Base-by-base conservation (phyloP, 2,888 invertebrate genomes). In the Neuroscelio doddi region DNA sequence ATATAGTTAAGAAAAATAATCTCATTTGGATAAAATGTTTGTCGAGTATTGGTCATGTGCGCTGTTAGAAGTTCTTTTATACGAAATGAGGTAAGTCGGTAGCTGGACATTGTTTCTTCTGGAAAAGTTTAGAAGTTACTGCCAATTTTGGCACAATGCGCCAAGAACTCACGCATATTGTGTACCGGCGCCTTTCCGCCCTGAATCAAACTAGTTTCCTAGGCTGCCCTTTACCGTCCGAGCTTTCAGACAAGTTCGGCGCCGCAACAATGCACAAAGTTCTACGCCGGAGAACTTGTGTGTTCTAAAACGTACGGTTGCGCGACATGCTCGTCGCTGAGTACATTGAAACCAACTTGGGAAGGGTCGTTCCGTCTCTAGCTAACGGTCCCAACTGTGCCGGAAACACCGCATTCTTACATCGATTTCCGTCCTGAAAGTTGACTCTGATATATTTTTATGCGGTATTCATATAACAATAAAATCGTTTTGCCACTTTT, bases 231-330 rank as follows among this genome's bases (percentile, higher is more conserved):
- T 50, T 55, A 39, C 42, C 45, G 52, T 45, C 55, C 41, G 44
- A 59, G 63, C 67, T 67, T 56, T 64, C 63, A 56, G 59, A 64
- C 75, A 76, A 78, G 77, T 78, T 78, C 69, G 71, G 72, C 76
- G 71, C 75, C 76, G 75, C 79, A 80, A 80, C 80, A 80, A 80
- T 81, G 80, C 77, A 64, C 73, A 70, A 80, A 79, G 72, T 80
- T 79, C 70, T 51, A 57, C 63, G 9, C 21, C n/a, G 15, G 29
- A 49, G 70, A 80, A 80, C 76, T 80, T 77, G 69, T 66, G 71
- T 66, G 64, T 52, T 26, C 15, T 42, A 29, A 45, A 46, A 47
- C 44, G 53, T 64, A 57, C 49, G 30, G 42, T 34, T 14, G 30
- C 63, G 44, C 47, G 52, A 47, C 50, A 44, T 52, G 47, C 50